These are phyloP conservation scores for Palythoa grandis DNA, from an alignment of 92 coral and sea anemone genomes.

Conservation along the genomic window DNA sequence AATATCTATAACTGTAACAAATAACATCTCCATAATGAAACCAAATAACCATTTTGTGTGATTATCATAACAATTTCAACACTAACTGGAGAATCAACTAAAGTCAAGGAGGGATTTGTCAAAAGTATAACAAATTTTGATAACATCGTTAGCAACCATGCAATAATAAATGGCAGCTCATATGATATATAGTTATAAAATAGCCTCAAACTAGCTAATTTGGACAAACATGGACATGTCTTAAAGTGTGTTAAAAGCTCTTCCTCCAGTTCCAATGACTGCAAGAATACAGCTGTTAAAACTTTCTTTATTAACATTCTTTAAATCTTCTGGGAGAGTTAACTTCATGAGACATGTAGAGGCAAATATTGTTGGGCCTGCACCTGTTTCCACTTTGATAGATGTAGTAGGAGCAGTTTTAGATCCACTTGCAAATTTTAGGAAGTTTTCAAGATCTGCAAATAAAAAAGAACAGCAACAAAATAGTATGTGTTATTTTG, in stretches of 20 bases:
- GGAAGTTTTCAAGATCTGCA: conserved; percentile 48
- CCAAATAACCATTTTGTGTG: no score
- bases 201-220: no score
- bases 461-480: neutral
- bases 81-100: no score
- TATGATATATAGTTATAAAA: neutral
- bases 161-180: neutral
- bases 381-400: conserved; percentile 49
- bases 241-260: conserved; percentile 43
- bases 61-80: no score
- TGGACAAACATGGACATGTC: no score
- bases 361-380: conserved; percentile 19
- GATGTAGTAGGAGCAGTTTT: conserved; percentile 39
- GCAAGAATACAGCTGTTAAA: conserved; percentile 48
- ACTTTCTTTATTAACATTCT: conserved; percentile 42
- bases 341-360: conserved; percentile 21
- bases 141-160: neutral
- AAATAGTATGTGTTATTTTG: no score
- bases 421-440: conserved; percentile 42
- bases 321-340: conserved; percentile 43
- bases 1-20: no score
- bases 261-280: conserved; percentile 46
- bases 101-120: no score
- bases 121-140: no score
- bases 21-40: no score